Evolutionary conservation across 2,797 vertebrate species (phyloP), one percentile per base, ranked within the genome.

Genomic region (Acrossocheilus fasciatus): DNA sequence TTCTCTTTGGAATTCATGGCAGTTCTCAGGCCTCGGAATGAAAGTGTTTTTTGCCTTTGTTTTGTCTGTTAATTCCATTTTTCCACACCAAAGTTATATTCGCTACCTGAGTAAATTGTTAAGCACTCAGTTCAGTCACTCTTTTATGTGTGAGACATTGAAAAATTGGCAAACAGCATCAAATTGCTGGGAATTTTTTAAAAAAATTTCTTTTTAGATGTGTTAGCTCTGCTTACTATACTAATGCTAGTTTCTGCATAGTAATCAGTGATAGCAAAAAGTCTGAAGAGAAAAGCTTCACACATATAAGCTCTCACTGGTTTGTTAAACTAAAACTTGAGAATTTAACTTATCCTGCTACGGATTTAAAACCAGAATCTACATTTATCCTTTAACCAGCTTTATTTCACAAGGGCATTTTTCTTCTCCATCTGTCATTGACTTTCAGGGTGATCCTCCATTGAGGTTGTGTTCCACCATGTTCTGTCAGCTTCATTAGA

Each of bases 1-100:
- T 64, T 85, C n/a, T 52, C 88, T 62, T 39, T 26, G 77, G 85
- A 87, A 90, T 88, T 83, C 47, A 36, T 45, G 43, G 79, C 84
- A 66, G 73, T 88, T 83, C 81, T 70, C 82, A 54, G 57, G 47
- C 54, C 52, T 82, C 57, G 34, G n/a, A 80, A 69, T 62, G 9
- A 45, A 84, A 83, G n/a, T 20, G 4, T 68, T 68, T 74, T 36
- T 43, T 68, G 15, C 62, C 43, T 36, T 82, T 34, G 14, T 79
- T 84, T 45, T 59, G 4, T 36, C 52, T 45, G n/a, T 36, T 54
- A 0, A 18, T 76, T 76, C 10, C 7, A 15, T 84, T 76, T 64
- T 15, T 84, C 50, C 17, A 39, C 52, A 59, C 83, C 18, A 15
- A 70, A 79, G 52, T 59, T 62, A 34, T 6, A 45, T 82, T 77